Conservation (phyloP, 1,140 invertebrate species). For the Cotesia vestalis region DNA sequence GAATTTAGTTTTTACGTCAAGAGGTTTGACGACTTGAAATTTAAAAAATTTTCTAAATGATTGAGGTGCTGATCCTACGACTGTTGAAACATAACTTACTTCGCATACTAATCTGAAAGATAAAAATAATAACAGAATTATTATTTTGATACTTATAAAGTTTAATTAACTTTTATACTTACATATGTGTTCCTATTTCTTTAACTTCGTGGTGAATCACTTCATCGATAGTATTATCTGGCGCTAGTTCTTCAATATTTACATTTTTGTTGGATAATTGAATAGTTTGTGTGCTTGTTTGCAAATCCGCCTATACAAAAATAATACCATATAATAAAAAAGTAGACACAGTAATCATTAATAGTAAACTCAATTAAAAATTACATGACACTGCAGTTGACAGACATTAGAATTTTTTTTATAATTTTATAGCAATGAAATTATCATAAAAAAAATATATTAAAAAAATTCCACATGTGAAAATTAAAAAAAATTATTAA, state of each 20-base stretch:
- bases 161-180: conserved; percentile 52
- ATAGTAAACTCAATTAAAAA: background rate
- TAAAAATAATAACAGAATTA: conserved; percentile 35
- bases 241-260: conserved; percentile 73
- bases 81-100: conserved; percentile 81
- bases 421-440: too few relatives aligned
- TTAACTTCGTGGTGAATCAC: conserved; percentile 98
- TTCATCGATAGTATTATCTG: conserved; percentile 91
- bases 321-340: background rate
- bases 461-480: too few relatives aligned
- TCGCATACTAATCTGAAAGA: conserved; percentile 89
- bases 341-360: background rate
- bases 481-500: too few relatives aligned
- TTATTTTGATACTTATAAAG: conserved; percentile 26
- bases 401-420: too few relatives aligned
- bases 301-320: conserved; percentile 80
- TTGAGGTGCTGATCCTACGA: conserved; percentile 73
- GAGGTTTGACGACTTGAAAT: conserved; percentile 96
- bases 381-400: too few relatives aligned
- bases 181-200: conserved; percentile 97
- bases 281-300: conserved; percentile 89
- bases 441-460: too few relatives aligned
- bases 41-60: conserved; percentile 97
- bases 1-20: conserved; percentile 99
- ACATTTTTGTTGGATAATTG: conserved; percentile 74